A percentile compares a stretch with the other conserved stretches of the same genome.
Conservation (phyloP, 2,888 invertebrate species). For the Cantharis rustica region DNA sequence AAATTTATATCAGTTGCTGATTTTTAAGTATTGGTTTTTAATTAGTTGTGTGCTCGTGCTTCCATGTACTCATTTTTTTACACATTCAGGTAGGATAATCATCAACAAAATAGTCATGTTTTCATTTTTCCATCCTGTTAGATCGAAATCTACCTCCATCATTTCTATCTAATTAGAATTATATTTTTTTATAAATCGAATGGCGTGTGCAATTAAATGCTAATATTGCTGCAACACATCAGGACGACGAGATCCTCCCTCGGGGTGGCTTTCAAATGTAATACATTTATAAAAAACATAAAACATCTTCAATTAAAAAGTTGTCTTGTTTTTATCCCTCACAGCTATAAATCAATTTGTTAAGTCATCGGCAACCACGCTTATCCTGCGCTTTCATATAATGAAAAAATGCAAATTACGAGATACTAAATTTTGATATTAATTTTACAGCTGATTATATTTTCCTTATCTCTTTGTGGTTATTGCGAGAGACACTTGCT, state of each 20-base stretch:
- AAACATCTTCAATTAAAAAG: slow-evolving; percentile 31
- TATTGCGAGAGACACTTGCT: neutral
- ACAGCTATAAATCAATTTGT: slow-evolving; percentile 29
- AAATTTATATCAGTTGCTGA: slow-evolving; percentile 15
- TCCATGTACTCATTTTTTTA: neutral
- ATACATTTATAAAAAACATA: slow-evolving; percentile 26
- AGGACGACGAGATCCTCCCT: slow-evolving; percentile 11
- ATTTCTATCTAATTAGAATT: neutral
- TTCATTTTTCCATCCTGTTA: neutral
- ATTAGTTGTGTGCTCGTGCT: slow-evolving; percentile 17
- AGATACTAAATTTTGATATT: neutral
- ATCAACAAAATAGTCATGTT: neutral
- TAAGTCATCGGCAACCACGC: slow-evolving; percentile 28
- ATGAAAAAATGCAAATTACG: slow-evolving; percentile 23
- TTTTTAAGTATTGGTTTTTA: slow-evolving; percentile 26
- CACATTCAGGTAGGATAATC: neutral
- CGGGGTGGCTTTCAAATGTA: slow-evolving; percentile 20
- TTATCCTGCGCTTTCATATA: neutral
- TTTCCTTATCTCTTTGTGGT: neutral
- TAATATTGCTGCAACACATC: slow-evolving; percentile 1
- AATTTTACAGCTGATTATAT: neutral
- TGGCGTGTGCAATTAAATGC: neutral
- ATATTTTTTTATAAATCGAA: neutral
- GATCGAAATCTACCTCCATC: neutral
- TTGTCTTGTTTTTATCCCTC: slow-evolving; percentile 27